A percentile compares a stretch with the other conserved stretches of the same genome.
Conservation (phyloP, 35 echinoderm and acorn worm genomes). For the Anneissia japonica region DNA sequence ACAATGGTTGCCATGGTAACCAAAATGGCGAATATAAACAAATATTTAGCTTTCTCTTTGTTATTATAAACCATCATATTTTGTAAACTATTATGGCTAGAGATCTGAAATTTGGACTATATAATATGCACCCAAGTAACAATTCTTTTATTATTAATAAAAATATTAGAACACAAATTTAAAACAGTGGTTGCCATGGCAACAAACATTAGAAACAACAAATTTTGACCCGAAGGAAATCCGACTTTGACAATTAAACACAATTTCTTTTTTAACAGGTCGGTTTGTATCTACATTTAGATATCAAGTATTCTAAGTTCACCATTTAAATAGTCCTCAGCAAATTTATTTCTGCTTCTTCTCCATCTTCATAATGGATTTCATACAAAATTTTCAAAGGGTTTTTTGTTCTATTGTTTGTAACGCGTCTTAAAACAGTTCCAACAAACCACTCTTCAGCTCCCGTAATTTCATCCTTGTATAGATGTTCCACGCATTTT, state of each 20-base stretch:
- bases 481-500: constrained; percentile 31
- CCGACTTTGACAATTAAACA: too few species aligned
- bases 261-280: too few species aligned
- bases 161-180: too few species aligned
- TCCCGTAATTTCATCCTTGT: constrained; percentile 20
- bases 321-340: constrained; percentile 40
- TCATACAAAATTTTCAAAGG: constrained; percentile 39
- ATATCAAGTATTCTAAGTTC: constrained; percentile 33
- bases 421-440: constrained; percentile 24
- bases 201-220: too few species aligned
- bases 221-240: too few species aligned
- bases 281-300: not conserved
- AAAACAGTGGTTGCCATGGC: too few species aligned
- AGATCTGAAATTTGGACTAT: too few species aligned
- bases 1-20: constrained; percentile 1
- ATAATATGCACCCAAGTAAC: too few species aligned
- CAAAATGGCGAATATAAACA: not conserved
- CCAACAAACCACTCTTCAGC: constrained; percentile 36
- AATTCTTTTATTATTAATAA: too few species aligned
- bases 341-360: constrained; percentile 18
- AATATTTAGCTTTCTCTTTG: too few species aligned
- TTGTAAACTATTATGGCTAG: too few species aligned
- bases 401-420: constrained; percentile 32
- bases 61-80: too few species aligned
- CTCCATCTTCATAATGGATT: constrained; percentile 38